phyloP scores from a whole-genome alignment of 23 tunicate genomes.

The Ciona savignyi region DNA sequence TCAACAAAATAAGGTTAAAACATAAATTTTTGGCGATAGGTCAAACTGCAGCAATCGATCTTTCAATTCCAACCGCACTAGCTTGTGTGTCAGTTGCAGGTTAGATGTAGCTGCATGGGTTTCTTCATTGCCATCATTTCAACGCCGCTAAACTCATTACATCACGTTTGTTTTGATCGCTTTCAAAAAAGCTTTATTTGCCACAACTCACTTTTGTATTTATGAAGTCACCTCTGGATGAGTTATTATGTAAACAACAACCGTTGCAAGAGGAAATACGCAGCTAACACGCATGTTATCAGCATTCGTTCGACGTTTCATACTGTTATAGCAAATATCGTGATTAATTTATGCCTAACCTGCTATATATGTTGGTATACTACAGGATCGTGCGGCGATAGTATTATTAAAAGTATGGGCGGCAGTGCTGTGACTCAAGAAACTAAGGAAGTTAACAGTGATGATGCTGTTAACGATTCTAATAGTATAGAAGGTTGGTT shows the following conservation, averaged over 20 bases:
- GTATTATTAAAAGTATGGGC: conserved; percentile 9
- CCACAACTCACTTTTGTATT: background rate
- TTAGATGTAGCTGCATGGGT: conserved; percentile 17
- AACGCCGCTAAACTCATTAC: too few species aligned
- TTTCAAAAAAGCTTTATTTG: background rate
- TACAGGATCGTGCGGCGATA: conserved; percentile 10
- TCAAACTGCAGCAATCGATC: conserved; percentile 44
- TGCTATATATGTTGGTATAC: background rate
- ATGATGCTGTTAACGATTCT: background rate
- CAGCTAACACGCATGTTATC: background rate
- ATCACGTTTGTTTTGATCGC: too few species aligned
- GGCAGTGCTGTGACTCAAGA: conserved; percentile 3
- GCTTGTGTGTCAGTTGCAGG: conserved; percentile 74
- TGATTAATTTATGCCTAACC: background rate
- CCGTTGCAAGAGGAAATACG: too few species aligned
- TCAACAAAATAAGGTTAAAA: too few species aligned
- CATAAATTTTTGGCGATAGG: too few species aligned
- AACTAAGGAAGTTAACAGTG: background rate
- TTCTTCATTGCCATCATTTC: too few species aligned
- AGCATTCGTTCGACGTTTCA: background rate
- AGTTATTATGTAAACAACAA: too few species aligned
- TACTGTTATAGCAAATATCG: background rate
- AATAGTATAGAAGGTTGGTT: background rate
- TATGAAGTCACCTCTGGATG: too few species aligned
- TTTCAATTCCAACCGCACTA: conserved; percentile 49